A percentile compares a stretch with the other conserved stretches of the same genome.
Evolutionary conservation across 2,797 vertebrate species (phyloP).

Genomic region (Fratercula arctica): DNA sequence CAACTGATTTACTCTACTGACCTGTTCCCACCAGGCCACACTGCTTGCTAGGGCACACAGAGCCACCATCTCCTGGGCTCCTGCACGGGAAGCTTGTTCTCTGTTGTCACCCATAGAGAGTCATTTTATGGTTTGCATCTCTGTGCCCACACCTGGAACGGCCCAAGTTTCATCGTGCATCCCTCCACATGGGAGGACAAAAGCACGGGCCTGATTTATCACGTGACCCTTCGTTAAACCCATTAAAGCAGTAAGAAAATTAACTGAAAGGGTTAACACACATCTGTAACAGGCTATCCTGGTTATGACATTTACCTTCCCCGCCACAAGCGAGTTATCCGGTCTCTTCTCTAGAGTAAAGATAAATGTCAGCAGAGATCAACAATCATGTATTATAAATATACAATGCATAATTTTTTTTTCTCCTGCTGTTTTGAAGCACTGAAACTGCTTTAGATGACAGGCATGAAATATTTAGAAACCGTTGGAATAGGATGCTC

Average conservation of each 20-base stretch:
- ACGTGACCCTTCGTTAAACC: background rate
- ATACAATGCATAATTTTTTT: background rate
- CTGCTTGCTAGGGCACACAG: background rate
- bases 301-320: constrained; percentile 40
- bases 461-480: constrained; percentile 50
- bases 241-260: background rate
- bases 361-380: constrained; percentile 50
- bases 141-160: background rate
- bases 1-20: background rate
- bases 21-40: background rate
- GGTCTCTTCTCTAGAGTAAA: background rate
- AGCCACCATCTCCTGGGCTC: background rate
- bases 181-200: background rate
- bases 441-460: constrained; percentile 20
- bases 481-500: constrained; percentile 5
- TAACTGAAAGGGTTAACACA: constrained; percentile 20
- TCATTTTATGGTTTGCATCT: background rate
- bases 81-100: background rate
- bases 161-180: accelerated
- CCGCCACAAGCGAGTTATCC: background rate
- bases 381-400: constrained; percentile 55
- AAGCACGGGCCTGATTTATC: background rate
- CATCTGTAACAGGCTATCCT: background rate
- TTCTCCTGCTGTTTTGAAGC: constrained; percentile 39
- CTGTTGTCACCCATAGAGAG: background rate